Evolutionary conservation across 1,140 invertebrate species (phyloP).

Genomic region (Bombyx mandarina): DNA sequence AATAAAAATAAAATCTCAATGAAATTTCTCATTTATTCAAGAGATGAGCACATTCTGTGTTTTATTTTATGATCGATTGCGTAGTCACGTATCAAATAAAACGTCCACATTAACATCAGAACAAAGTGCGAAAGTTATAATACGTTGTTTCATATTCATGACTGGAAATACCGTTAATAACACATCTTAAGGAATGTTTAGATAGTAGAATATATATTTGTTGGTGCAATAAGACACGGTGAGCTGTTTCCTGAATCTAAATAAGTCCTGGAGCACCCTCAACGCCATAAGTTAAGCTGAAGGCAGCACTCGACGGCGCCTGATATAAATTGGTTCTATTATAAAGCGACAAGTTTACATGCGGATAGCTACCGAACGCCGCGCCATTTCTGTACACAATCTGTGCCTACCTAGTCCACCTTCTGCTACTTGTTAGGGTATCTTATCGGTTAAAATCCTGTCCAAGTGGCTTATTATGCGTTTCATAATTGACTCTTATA

Average conservation of each 20-base stretch:
- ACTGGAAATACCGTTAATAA: slow-evolving; percentile 35
- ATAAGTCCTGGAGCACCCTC: slow-evolving; percentile 9
- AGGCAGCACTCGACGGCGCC: slow-evolving; percentile 12
- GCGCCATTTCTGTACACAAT: slow-evolving; percentile 12
- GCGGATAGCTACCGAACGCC: slow-evolving; percentile 12
- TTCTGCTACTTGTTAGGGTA: slow-evolving; percentile 11
- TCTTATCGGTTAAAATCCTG: slow-evolving; percentile 15
- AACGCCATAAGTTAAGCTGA: slow-evolving; percentile 9
- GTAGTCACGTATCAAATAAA: slow-evolving; percentile 18
- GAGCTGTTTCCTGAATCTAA: slow-evolving; percentile 6
- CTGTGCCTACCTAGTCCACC: slow-evolving; percentile 11
- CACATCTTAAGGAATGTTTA: slow-evolving; percentile 17
- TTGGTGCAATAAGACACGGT: too few relatives aligned
- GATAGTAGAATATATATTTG: too few relatives aligned
- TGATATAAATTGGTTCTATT: slow-evolving; percentile 27
- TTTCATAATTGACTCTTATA: slow-evolving; percentile 8
- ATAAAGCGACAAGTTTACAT: slow-evolving; percentile 27
- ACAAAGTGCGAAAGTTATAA: slow-evolving; percentile 13
- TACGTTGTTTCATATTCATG: slow-evolving; percentile 19
- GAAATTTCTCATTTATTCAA: neutral
- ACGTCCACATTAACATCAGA: slow-evolving; percentile 5
- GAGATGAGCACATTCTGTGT: neutral
- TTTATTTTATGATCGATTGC: slow-evolving; percentile 14
- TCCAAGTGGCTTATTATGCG: slow-evolving; percentile 6
- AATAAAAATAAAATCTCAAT: neutral